These are phyloP conservation scores for Dromococcyx pavoninus DNA, from an alignment of 2,797 vertebrate genomes.

Conservation along the genomic window DNA sequence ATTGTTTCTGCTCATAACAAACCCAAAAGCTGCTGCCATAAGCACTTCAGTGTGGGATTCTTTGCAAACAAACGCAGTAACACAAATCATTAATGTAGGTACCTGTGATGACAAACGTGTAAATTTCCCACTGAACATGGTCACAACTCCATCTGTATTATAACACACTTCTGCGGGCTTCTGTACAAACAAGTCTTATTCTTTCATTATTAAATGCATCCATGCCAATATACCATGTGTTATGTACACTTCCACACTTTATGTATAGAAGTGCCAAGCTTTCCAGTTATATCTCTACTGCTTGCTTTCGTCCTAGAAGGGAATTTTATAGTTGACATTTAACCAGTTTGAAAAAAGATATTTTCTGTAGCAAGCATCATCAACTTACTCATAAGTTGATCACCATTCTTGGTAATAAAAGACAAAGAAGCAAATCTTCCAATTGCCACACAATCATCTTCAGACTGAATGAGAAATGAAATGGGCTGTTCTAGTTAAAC, in stretches of 20 bases:
- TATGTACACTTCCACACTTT: not conserved
- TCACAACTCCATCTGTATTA: not conserved
- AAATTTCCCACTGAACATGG: not conserved
- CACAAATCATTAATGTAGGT: not conserved
- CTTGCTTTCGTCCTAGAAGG: not conserved
- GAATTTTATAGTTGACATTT: not conserved
- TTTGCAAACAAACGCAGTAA: accelerated
- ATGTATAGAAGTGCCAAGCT: not conserved
- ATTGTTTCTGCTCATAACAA: not conserved
- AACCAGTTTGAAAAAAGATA: not conserved
- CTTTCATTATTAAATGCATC: not conserved
- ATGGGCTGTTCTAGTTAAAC: not conserved
- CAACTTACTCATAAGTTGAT: constrained; percentile 6
- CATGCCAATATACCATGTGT: not conserved
- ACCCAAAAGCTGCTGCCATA: not conserved
- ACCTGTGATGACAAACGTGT: not conserved
- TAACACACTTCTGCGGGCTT: not conserved
- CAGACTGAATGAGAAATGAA: not conserved
- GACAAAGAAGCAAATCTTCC: not conserved
- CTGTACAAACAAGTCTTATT: not conserved
- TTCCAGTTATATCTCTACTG: not conserved
- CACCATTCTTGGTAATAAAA: not conserved
- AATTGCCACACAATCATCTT: not conserved
- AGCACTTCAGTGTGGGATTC: not conserved
- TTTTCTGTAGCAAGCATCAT: not conserved